Conservation (phyloP, 2,888 invertebrate genomes). For the Boloria selene region DNA sequence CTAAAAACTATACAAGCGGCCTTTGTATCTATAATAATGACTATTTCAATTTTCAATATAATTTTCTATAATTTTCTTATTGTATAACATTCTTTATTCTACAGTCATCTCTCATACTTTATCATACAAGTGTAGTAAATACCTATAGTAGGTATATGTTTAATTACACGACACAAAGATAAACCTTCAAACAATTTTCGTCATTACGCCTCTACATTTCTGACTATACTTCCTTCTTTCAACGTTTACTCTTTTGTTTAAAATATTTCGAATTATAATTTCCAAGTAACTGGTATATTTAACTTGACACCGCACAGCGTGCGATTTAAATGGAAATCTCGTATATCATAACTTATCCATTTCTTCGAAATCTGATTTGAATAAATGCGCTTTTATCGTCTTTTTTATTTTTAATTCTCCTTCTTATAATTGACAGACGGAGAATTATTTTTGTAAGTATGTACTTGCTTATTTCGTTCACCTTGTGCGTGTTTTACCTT, state of each 20-base stretch:
- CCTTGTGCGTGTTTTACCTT: no score
- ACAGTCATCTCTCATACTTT: no score
- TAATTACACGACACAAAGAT: neutral
- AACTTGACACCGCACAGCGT: slow-evolving; percentile 27
- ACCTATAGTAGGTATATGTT: no score
- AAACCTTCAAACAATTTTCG: neutral
- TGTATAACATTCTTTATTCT: no score
- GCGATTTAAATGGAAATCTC: slow-evolving; percentile 11
- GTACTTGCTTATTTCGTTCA: no score
- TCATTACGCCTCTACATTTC: neutral
- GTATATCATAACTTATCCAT: slow-evolving; percentile 1
- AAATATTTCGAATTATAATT: slow-evolving; percentile 4
- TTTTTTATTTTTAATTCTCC: neutral
- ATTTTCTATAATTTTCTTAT: no score
- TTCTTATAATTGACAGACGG: no score
- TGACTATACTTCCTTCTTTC: neutral
- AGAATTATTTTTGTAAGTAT: no score
- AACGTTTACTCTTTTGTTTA: slow-evolving; percentile 6
- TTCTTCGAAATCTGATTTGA: slow-evolving; percentile 3
- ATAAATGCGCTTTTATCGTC: neutral
- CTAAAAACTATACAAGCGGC: no score
- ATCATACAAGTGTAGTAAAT: no score
- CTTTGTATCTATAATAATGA: no score
- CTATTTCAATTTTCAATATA: no score
- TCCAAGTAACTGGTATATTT: slow-evolving; percentile 10